Evolutionary conservation across 2,888 invertebrate genomes (phyloP).

Genomic region (Amiota mariae): DNA sequence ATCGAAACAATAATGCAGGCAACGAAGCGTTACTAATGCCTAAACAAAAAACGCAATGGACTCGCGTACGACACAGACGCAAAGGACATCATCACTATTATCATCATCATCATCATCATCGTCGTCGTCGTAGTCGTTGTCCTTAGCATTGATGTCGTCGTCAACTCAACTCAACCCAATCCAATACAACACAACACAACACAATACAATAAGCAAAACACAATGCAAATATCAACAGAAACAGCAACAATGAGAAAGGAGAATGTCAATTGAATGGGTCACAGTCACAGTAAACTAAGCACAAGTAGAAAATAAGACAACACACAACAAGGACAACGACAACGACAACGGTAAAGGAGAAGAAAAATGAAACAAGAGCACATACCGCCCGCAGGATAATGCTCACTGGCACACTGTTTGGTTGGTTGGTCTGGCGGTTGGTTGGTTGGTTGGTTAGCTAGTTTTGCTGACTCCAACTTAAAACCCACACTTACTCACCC

Average conservation of each 20-base stretch:
- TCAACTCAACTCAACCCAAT: neutral
- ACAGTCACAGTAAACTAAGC: neutral
- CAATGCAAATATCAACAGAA: constrained; percentile 32
- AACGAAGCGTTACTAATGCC: constrained; percentile 46
- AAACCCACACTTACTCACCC: no score
- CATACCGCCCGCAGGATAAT: constrained; percentile 19
- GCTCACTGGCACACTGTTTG: neutral
- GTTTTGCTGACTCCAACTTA: neutral
- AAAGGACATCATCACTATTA: neutral
- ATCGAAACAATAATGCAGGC: constrained; percentile 47
- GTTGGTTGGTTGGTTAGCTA: neutral
- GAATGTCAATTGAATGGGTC: constrained; percentile 31
- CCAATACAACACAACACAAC: constrained; percentile 1
- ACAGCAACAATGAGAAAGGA: constrained; percentile 11
- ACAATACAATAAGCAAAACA: neutral
- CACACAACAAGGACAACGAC: neutral
- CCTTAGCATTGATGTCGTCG: no score
- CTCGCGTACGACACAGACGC: neutral
- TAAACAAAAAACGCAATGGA: constrained; percentile 28
- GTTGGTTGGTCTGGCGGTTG: neutral
- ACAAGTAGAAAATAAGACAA: neutral
- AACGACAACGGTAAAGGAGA: neutral
- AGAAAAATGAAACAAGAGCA: neutral
- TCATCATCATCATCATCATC: no score
- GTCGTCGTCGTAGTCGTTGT: no score